Base-by-base conservation (phyloP, 1,140 invertebrate species). In the Megathymus violae region DNA sequence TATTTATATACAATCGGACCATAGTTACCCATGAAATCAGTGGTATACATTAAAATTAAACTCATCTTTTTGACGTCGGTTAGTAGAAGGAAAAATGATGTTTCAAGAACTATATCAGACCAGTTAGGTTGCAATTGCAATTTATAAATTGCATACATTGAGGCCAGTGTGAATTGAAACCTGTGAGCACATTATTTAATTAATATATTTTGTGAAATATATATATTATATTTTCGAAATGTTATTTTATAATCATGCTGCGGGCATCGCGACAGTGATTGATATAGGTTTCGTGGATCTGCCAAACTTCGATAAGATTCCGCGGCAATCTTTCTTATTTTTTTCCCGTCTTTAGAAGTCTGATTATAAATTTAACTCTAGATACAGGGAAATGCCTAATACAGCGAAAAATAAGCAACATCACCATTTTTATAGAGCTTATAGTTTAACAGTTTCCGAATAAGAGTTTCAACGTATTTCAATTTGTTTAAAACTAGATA, bases 301-400 rank as follows among this genome's bases (percentile, higher is more conserved):
- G 19, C 44, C 11, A 25, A 22, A 46, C 25, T 48, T 34, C 46
- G 22, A 14, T 13, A 10, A 48, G 46, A 48, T 14, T 27, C 14
- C 46, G 11, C 25, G 5, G 0, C 25, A 48, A 48, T 48, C 46
- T 25, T 25, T 48, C 46, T 48, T 34, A 1, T 48, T 4, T 34
- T 16, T 48, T 15, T 48, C 46, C 34, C 34, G 14, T 25, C 46
- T 34, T 25, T 9, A 9, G 14, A 16, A 48, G 25, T 7, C 46
- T 48, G 46, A 25, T 4, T 10, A 48, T 25, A 31, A 25, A 48
- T 48, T 48, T 16, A 48, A 11, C 27, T 25, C 46, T 48, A 48
- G 27, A 48, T 13, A 31, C 2, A 0, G n/a, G n/a, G n/a, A n/a
- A n/a, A n/a, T n/a, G n/a, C n/a, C n/a, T 10, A 3, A n/a, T 10